Base-by-base conservation (phyloP, 2,113 vertebrate species). In the Corydoras maculifer region DNA sequence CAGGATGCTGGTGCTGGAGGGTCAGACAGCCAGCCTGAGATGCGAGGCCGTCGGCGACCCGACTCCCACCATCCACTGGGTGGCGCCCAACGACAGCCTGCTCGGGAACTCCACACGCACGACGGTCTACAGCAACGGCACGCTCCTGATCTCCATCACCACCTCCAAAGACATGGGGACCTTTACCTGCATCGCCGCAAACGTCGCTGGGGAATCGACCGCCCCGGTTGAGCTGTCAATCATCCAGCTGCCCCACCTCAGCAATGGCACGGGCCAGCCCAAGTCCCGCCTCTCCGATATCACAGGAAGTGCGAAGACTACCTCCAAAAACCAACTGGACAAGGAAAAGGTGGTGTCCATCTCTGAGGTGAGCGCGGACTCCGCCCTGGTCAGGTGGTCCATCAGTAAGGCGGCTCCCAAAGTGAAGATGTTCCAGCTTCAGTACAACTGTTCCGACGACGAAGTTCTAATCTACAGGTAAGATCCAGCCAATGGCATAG, bases 381-480 rank as follows among this genome's bases (percentile, higher is more conserved):
- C 94, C 2, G 94, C 94, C 14, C 81, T 96, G 81, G 90, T 98
- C 79, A 92, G 89, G 68, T 98, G 95, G 95, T 91, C 90, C 0
- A 91, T 96, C 76, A 95, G 92, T 86, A 92, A 93, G 68, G 90
- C 92, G 0, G 92, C 94, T 0, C 95, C 94, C 9, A 90, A 91
- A 49, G 95, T 98, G 70, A 97, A 97, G 86, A 96, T 98, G 95
- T 97, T 92, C 83, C 95, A 98, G 81, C 87, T 98, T 12, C 95
- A 98, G 62, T 98, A 98, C 82, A 98, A 98, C 84, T 96, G 95
- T 81, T 96, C 95, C 0, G 92, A 95, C 61, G 95, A 98, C 60
- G 92, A 98, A 85, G 94, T 96, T 51, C 90, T 97, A 58, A 94
- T 96, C 58, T 97, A 98, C 92, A 96, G 95, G 95, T 98, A 92